phyloP scores from a whole-genome alignment of 2,113 vertebrate species.

The Saguinus midas region DNA sequence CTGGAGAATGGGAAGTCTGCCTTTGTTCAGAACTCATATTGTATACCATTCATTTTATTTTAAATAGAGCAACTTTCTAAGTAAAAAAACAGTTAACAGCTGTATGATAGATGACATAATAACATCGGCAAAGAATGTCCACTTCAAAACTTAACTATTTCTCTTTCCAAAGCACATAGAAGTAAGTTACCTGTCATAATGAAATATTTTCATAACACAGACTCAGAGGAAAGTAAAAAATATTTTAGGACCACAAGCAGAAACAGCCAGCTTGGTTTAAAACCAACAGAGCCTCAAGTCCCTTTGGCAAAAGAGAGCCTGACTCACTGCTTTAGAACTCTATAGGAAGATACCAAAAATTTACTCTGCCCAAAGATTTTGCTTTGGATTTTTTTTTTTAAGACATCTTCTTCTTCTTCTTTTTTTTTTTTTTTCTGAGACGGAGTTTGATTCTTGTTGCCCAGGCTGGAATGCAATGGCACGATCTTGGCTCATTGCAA shows the following conservation, averaged over 20 bases:
- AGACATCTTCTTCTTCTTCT: background rate
- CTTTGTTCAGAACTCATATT: conserved; percentile 16
- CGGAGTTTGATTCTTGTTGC: no score
- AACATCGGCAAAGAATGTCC: conserved; percentile 31
- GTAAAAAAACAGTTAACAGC: background rate
- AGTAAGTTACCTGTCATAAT: conserved; percentile 12
- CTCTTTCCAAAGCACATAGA: conserved; percentile 15
- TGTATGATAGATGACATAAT: background rate
- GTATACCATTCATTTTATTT: conserved; percentile 21
- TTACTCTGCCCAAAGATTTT: conserved; percentile 23
- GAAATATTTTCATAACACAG: conserved; percentile 43
- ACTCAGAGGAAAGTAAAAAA: conserved; percentile 26
- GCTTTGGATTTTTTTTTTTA: conserved; percentile 37
- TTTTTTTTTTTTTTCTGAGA: no score
- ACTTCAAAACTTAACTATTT: conserved; percentile 41
- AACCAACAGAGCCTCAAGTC: conserved; percentile 38
- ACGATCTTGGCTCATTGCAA: no score
- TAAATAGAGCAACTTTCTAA: conserved; percentile 51
- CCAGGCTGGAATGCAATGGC: no score
- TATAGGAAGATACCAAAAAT: conserved; percentile 47
- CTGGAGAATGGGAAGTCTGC: background rate
- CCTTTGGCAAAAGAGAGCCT: conserved; percentile 12
- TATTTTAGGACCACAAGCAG: conserved; percentile 27
- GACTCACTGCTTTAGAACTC: conserved; percentile 47
- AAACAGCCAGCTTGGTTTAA: conserved; percentile 4